Percentiles rank a stretch among this genome's conserved stretches.
Conservation (phyloP, 2,888 invertebrate species). For the Tinea trinotella region DNA sequence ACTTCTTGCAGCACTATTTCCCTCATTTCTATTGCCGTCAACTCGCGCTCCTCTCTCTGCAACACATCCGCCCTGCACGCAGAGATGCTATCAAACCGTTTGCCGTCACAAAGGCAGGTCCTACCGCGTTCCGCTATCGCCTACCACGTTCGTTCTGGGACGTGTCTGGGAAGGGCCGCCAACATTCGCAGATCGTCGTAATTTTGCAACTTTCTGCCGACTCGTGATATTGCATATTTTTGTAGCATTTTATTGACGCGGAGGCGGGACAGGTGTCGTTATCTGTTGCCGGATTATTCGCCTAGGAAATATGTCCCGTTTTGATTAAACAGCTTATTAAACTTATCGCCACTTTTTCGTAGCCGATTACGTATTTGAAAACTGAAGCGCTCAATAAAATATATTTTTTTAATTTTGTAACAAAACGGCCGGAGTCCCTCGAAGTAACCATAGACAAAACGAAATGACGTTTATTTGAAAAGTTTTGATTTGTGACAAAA, state of each 20-base stretch:
- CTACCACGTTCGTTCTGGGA: conserved; percentile 58
- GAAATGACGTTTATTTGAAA: conserved; percentile 55
- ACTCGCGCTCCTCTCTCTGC: neutral
- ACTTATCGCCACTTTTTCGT: too few species aligned
- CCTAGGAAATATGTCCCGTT: too few species aligned
- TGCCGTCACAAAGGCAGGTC: too few species aligned
- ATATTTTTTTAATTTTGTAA: neutral
- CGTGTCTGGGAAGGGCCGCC: conserved; percentile 48
- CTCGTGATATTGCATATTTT: conserved; percentile 44
- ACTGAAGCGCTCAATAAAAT: too few species aligned
- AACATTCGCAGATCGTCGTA: conserved; percentile 46
- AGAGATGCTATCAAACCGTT: too few species aligned
- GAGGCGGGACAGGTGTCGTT: too few species aligned
- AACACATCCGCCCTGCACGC: neutral
- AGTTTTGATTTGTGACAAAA: conserved; percentile 51
- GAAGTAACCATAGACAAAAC: conserved; percentile 37
- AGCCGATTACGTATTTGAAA: too few species aligned
- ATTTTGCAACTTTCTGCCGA: conserved; percentile 44
- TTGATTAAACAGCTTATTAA: too few species aligned
- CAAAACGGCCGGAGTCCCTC: neutral
- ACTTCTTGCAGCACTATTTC: neutral
- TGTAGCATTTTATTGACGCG: too few species aligned
- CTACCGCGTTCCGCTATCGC: neutral
- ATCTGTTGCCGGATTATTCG: too few species aligned
- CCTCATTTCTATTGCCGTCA: neutral